Base-by-base conservation (phyloP, 2,888 invertebrate genomes). In the Argynnis bischoffii region DNA sequence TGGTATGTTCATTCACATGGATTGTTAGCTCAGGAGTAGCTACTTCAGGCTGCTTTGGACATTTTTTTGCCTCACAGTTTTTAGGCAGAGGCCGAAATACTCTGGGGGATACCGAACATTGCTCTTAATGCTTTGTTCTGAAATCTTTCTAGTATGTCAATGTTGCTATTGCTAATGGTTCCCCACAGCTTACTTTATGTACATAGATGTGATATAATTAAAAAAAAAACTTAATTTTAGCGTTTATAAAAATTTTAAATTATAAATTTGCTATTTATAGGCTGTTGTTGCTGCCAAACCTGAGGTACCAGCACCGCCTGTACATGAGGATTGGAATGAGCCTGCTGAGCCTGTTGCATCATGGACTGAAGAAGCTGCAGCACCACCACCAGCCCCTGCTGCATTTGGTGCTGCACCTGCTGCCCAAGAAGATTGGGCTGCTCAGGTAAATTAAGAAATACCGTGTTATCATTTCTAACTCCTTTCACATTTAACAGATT, bases 341-440 rank as follows among this genome's bases (percentile, higher is more conserved):
- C 76, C 84, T 0, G 88, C 82, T n/a, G 92, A 92, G 79, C 88
- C 90, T 0, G 89, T 92, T 13, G 77, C 90, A 2, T 89, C 92
- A 2, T 91, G 91, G 89, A 89, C 88, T 13, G 92, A 91, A 56
- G 92, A 92, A 31, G 70, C 78, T 16, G 74, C 79, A 6, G 76
- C 87, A 6, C 73, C 87, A 5, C 73, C 87, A 6, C 73, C 83
- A 3, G 81, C 85, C 8, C 79, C 90, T 3, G 72, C 81, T 5
- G 73, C 82, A n/a, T 90, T 90, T 66, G 90, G 89, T 14, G 83
- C 90, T 1, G 79, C 90, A 2, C 82, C 90, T 15, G 84, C 88
- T 0, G 85, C 88, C 0, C 94, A 94, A 53, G 88, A 94, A 68
- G 94, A 94, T 73, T 95, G 95, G 95, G 94, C 94, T 72, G 84